Evolutionary conservation across 2,113 vertebrate species (phyloP).

Genomic region (Oreocharis arfaki): DNA sequence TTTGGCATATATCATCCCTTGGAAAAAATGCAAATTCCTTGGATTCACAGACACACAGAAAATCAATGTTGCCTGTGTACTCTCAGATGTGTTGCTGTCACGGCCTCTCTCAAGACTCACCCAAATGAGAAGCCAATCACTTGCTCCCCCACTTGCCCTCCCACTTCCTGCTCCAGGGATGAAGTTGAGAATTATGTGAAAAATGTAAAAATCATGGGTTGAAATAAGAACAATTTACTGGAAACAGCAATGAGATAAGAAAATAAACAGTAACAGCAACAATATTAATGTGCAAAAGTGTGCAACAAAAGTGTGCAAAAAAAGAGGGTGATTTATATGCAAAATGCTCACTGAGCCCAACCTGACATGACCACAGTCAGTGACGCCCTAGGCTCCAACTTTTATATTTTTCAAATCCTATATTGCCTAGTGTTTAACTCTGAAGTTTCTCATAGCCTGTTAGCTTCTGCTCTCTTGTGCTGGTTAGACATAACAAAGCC

Average conservation of each 20-base stretch:
- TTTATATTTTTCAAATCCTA: too few species aligned
- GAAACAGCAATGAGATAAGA: neutral
- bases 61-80: neutral
- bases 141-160: neutral
- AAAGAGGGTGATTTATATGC: neutral
- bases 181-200: neutral
- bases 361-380: too few species aligned
- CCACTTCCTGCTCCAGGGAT: neutral
- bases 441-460: too few species aligned
- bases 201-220: neutral
- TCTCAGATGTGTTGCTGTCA: neutral
- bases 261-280: neutral
- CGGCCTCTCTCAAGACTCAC: accelerated
- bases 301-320: neutral
- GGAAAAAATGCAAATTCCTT: neutral
- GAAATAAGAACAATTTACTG: neutral
- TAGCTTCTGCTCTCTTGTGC: too few species aligned
- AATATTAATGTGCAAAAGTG: too few species aligned
- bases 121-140: neutral
- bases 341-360: neutral
- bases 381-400: too few species aligned
- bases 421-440: too few species aligned
- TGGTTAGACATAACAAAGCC: too few species aligned
- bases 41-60: neutral
- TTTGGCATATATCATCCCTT: neutral